A percentile compares a stretch with the other conserved stretches of the same genome.
Evolutionary conservation across 1,140 invertebrate species (phyloP).

Genomic region (Kradibia gibbosae): DNA sequence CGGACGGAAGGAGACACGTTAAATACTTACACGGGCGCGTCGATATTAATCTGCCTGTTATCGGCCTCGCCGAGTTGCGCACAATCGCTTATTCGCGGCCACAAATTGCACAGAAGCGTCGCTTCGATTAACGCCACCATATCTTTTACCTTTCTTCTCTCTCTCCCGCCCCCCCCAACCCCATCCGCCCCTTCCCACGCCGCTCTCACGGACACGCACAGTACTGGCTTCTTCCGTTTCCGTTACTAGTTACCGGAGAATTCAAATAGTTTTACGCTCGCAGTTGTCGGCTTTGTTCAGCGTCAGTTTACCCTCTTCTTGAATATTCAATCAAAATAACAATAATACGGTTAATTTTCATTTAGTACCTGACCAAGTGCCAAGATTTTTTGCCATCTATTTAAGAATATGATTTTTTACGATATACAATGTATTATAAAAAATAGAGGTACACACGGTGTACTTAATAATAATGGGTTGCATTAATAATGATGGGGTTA

Average conservation of each 20-base stretch:
- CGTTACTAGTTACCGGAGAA: constrained; percentile 6
- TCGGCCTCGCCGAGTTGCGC: constrained; percentile 43
- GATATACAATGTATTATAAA: too few species aligned
- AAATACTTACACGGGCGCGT: constrained; percentile 24
- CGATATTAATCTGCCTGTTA: constrained; percentile 57
- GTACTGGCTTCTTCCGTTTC: constrained; percentile 45
- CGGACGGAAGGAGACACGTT: neutral
- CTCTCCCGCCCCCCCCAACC: neutral
- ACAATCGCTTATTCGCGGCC: constrained; percentile 53
- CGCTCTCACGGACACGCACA: neutral
- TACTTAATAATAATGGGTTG: too few species aligned
- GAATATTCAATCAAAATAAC: neutral
- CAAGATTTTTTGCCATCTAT: too few species aligned
- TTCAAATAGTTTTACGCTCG: constrained; percentile 17
- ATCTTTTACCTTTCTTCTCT: neutral
- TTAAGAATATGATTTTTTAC: too few species aligned
- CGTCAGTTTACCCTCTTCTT: neutral
- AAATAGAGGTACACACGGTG: too few species aligned
- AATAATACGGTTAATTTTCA: neutral
- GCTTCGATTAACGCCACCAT: constrained; percentile 40
- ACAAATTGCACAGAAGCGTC: constrained; percentile 54
- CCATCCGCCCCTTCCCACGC: neutral
- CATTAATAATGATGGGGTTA: too few species aligned
- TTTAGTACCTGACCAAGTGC: too few species aligned
- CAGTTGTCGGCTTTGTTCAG: neutral